Percentiles rank a stretch among this genome's conserved stretches.
Evolutionary conservation across 1,140 invertebrate genomes (phyloP).

Genomic region (Laupala kohalensis): DNA sequence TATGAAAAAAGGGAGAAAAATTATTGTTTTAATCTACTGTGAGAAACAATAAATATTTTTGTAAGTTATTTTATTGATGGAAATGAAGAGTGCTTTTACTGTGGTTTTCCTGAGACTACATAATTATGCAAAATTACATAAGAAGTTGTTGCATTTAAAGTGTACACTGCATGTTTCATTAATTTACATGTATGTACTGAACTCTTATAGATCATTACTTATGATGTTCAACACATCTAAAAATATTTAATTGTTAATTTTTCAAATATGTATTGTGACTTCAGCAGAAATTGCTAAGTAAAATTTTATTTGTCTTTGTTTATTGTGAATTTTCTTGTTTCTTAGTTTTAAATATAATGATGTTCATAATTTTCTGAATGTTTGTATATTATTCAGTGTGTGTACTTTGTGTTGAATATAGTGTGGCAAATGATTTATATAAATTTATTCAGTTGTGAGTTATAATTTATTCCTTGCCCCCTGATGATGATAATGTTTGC

Average conservation of each 20-base stretch:
- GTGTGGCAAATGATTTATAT: no score
- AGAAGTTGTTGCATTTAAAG: no score
- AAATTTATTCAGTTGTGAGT: conserved; percentile 8
- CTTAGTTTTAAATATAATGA: no score
- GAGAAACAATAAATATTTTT: background rate
- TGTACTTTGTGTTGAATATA: no score
- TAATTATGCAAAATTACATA: background rate
- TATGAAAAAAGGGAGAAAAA: background rate
- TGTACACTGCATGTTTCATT: no score
- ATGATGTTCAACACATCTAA: background rate
- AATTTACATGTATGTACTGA: no score
- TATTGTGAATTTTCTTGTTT: no score
- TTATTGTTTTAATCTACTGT: background rate
- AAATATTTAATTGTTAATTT: background rate
- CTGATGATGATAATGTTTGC: conserved; percentile 7
- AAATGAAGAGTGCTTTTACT: background rate
- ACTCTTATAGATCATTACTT: no score
- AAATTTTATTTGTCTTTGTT: no score
- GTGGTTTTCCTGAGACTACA: background rate
- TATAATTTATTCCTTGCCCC: conserved; percentile 13
- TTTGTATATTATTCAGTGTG: no score
- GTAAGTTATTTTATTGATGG: background rate
- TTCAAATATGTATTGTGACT: background rate
- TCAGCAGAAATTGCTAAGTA: background rate
- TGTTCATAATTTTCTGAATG: no score